These are phyloP conservation scores for Cantharis lateralis DNA, from an alignment of 2,888 invertebrate genomes.

Conservation along the genomic window DNA sequence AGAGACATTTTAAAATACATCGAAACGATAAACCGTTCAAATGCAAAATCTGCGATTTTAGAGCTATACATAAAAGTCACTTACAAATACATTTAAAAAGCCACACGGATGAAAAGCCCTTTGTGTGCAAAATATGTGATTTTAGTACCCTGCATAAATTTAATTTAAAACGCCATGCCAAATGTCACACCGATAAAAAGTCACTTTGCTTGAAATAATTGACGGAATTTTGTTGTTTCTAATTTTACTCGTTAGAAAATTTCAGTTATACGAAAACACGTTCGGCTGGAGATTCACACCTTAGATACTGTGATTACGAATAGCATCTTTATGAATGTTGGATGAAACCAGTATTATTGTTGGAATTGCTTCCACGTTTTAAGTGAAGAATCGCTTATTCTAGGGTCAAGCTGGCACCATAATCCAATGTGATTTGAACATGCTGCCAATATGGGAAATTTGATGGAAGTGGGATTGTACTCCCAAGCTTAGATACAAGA, in stretches of 20 bases:
- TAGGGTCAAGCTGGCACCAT: too few species aligned
- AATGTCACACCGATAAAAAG: not conserved
- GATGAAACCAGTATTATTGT: too few species aligned
- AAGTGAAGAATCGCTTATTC: too few species aligned
- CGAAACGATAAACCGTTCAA: not conserved
- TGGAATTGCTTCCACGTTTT: too few species aligned
- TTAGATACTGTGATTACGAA: not conserved
- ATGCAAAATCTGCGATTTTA: not conserved
- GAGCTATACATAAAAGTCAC: not conserved
- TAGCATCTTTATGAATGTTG: not conserved
- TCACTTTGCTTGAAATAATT: not conserved
- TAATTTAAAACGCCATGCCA: not conserved
- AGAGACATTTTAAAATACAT: not conserved
- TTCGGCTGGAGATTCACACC: not conserved
- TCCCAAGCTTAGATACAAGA: too few species aligned
- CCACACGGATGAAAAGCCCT: not conserved
- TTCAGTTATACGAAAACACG: not conserved
- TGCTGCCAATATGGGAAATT: too few species aligned
- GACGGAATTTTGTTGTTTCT: not conserved
- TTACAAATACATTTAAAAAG: not conserved
- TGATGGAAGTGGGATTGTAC: too few species aligned
- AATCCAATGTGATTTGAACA: too few species aligned
- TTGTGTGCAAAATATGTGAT: not conserved
- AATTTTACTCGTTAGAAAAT: not conserved
- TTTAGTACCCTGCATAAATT: not conserved